These are phyloP conservation scores for Trachops cirrhosus DNA, from an alignment of 2,797 vertebrate genomes.

Conservation along the genomic window DNA sequence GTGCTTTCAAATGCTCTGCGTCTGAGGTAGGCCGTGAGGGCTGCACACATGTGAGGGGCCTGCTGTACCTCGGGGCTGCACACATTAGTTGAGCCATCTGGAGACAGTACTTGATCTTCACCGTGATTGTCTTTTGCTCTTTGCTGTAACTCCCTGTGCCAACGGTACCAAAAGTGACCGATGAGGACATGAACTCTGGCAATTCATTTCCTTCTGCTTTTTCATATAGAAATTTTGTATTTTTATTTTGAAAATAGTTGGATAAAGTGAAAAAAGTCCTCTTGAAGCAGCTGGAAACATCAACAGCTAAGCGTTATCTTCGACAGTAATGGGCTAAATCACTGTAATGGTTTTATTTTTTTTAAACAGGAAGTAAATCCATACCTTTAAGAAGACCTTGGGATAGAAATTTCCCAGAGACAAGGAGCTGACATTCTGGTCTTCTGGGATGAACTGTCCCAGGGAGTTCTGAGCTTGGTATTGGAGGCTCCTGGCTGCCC, in stretches of 20 bases:
- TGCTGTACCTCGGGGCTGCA: neutral
- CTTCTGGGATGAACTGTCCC: neutral
- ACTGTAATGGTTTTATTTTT: neutral
- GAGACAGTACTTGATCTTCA: neutral
- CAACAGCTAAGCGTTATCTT: neutral
- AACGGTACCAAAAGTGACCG: neutral
- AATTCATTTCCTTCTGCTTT: neutral
- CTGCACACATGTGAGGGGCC: rapidly evolving
- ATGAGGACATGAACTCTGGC: neutral
- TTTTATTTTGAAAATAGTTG: neutral
- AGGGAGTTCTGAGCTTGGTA: neutral
- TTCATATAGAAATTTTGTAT: neutral
- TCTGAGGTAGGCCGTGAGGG: neutral
- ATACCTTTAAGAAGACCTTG: neutral
- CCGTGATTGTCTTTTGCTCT: neutral
- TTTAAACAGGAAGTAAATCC: neutral
- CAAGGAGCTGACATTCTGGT: neutral
- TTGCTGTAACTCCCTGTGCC: neutral
- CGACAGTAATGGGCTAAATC: neutral
- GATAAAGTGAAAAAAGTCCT: neutral
- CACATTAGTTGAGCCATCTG: neutral
- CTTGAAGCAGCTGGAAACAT: neutral
- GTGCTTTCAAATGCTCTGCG: neutral
- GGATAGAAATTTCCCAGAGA: neutral
- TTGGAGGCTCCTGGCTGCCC: neutral